Base-by-base conservation (phyloP, 2,888 invertebrate species). In the Microplitis manilae region DNA sequence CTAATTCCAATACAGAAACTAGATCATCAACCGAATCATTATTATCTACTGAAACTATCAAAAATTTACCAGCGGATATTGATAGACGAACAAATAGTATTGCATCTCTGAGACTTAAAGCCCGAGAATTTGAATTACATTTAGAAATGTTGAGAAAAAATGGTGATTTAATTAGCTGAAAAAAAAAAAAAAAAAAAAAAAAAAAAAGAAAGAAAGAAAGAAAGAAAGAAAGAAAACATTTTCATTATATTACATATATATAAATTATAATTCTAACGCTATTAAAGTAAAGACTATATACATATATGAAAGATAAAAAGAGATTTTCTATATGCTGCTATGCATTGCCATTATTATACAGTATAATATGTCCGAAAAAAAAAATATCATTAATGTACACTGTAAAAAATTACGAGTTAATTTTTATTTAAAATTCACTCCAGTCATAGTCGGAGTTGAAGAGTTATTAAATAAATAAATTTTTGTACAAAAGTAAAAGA, bases 11-110 rank as follows among this genome's bases (percentile, higher is more conserved):
- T 9, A 83, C 83, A 75, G 81, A 82, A 81, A 79, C 86, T 70
- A 80, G 81, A 77, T 80, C 83, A 73, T 82, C 83, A 60, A 81
- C 79, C 60, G 74, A 87, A 80, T 83, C 89, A 82, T 89, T 87
- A 80, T 83, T 89, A 82, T 89, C 90, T 86, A 83, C 88, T 90
- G 79, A 84, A 72, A 87, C 80, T 82, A 85, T 84, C 75, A 81
- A 92, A 93, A 0, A 92, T 93, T 83, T 90, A 2, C 95, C 94
- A 39, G 20, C 20, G 7, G 96, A 96, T 81, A 94, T 96, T 76
- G 96, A 96, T 89, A 92, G 96, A 81, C 91, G 96, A 84, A 95
- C 95, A 84, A 96, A 96, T 41, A 97, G 97, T 86, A 97, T 97
- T 84, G 97, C 96, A 0, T 95, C 96, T 0, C 91, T 97, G 61